Evolutionary conservation across 2,888 invertebrate genomes (phyloP).

Genomic region (Meandrusa payeni): DNA sequence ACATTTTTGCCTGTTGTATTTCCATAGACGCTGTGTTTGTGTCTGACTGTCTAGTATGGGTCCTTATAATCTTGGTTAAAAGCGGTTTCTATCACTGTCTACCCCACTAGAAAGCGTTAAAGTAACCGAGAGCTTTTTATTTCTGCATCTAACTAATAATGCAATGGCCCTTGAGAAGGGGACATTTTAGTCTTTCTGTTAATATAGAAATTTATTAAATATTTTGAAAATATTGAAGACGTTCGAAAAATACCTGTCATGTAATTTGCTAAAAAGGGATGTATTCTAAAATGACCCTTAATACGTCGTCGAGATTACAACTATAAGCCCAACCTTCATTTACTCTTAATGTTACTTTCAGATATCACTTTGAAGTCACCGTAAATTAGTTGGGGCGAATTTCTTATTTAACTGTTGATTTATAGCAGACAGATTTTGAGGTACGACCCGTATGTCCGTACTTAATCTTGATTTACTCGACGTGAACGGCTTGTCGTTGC

Average conservation of each 20-base stretch:
- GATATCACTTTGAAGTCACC: constrained; percentile 65
- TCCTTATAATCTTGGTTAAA: too few relatives aligned
- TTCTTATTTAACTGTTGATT: constrained; percentile 70
- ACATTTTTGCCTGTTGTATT: too few relatives aligned
- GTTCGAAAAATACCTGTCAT: constrained; percentile 3
- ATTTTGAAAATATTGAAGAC: too few relatives aligned
- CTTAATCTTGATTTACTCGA: constrained; percentile 74
- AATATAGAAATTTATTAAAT: too few relatives aligned
- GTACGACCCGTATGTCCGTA: constrained; percentile 60
- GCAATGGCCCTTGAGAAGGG: too few relatives aligned
- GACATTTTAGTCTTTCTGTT: too few relatives aligned
- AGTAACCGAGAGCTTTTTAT: too few relatives aligned
- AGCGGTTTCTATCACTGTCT: too few relatives aligned
- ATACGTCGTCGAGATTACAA: background rate
- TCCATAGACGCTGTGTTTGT: too few relatives aligned
- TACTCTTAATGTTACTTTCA: constrained; percentile 34
- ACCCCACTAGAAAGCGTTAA: too few relatives aligned
- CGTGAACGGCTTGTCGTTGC: constrained; percentile 55
- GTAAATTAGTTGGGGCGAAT: constrained; percentile 63
- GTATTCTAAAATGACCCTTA: constrained; percentile 21
- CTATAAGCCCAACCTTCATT: constrained; percentile 9
- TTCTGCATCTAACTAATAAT: too few relatives aligned
- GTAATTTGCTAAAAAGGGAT: constrained; percentile 25
- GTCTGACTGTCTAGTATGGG: too few relatives aligned
- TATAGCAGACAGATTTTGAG: constrained; percentile 66